Percentiles rank a stretch among this genome's conserved stretches.
phyloP scores from a whole-genome alignment of 2,113 vertebrate species.

The Lepisosteus oculatus region DNA sequence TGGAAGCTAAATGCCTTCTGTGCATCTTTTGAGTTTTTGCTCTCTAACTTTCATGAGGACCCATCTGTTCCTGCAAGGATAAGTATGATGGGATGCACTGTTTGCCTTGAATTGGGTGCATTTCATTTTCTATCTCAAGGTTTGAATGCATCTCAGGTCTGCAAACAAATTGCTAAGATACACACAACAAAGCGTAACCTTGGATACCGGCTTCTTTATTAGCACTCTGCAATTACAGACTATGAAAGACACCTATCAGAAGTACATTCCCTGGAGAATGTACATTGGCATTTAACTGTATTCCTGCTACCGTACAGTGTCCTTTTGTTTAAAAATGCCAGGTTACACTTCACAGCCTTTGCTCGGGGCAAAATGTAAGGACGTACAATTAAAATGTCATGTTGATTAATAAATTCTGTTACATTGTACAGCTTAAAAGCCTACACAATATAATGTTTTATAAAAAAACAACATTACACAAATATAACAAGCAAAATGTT shows the following conservation, averaged over 20 bases:
- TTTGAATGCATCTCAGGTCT: constrained; percentile 29
- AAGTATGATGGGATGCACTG: neutral
- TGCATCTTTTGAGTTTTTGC: too few relatives aligned
- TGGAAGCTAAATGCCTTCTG: too few relatives aligned
- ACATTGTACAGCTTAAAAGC: too few relatives aligned
- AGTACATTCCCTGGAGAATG: constrained; percentile 2
- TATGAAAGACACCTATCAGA: constrained; percentile 66
- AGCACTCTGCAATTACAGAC: constrained; percentile 54
- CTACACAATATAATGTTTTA: too few relatives aligned
- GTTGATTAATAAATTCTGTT: too few relatives aligned
- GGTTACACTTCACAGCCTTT: too few relatives aligned
- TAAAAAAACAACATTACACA: too few relatives aligned
- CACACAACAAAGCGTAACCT: constrained; percentile 60
- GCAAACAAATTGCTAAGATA: constrained; percentile 27
- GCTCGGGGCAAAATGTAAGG: too few relatives aligned
- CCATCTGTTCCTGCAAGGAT: neutral
- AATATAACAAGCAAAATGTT: too few relatives aligned
- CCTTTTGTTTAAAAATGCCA: too few relatives aligned
- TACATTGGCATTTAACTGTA: neutral
- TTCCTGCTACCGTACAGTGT: too few relatives aligned
- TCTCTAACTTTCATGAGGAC: neutral
- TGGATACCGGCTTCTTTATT: constrained; percentile 70
- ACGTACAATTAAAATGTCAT: too few relatives aligned
- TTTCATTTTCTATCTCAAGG: constrained; percentile 34
- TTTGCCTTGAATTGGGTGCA: constrained; percentile 18